phyloP scores from a whole-genome alignment of 2,113 vertebrate species.

The Dromiciops gliroides region DNA sequence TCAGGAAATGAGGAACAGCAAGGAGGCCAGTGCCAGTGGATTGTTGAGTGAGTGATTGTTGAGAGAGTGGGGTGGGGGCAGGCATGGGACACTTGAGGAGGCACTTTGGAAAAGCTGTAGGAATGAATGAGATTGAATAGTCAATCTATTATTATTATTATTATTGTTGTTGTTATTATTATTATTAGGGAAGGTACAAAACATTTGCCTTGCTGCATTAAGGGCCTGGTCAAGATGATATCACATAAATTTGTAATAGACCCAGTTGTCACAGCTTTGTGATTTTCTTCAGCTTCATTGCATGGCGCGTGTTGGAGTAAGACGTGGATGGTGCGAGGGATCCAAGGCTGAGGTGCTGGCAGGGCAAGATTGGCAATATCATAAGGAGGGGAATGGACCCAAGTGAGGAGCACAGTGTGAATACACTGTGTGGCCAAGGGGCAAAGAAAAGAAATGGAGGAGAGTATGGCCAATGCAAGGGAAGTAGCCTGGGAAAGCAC shows the following conservation, averaged over 20 bases:
- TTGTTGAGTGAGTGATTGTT: too few relatives aligned
- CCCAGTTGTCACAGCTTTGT: not conserved
- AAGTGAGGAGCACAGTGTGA: not conserved
- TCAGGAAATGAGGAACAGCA: not conserved
- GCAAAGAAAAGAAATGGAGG: not conserved
- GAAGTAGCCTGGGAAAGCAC: not conserved
- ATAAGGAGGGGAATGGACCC: not conserved
- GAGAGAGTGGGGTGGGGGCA: not conserved
- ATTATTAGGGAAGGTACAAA: not conserved
- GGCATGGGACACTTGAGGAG: not conserved
- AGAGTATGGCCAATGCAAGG: not conserved
- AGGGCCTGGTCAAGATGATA: not conserved
- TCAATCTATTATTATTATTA: too few relatives aligned
- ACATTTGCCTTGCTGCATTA: not conserved
- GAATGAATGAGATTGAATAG: not conserved
- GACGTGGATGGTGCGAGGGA: not conserved
- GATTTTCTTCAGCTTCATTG: not conserved
- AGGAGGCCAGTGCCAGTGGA: not conserved
- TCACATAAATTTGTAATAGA: not conserved
- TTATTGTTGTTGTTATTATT: too few relatives aligned
- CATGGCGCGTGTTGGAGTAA: not conserved
- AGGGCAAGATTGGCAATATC: not conserved
- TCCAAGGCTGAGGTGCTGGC: not conserved
- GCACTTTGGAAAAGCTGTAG: not conserved
- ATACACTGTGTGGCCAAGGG: not conserved